Base-by-base conservation (phyloP, 1,140 invertebrate genomes). In the Mylabris phalerata region DNA sequence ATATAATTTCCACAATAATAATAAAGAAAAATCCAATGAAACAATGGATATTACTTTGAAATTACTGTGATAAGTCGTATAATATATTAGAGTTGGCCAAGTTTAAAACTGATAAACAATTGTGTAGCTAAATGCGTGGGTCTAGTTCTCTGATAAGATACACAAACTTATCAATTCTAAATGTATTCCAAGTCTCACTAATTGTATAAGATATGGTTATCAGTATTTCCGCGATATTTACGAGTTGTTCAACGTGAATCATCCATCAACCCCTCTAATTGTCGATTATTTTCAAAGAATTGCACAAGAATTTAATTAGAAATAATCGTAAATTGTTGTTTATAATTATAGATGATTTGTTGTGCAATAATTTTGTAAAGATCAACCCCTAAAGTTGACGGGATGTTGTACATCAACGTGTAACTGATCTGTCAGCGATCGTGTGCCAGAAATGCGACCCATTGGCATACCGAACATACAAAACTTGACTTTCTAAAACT, bases 401-500 rank as follows among this genome's bases (percentile, higher is more conserved):
- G 32, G 32, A 32, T 32, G 32, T 32, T 7, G 32, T 32, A 32
- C 4, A 32, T 32, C 32, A 32, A 32, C 2, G 32, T 32, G 32
- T 32, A 32, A 32, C 32, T 32, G 32, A 51, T 55, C 59, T 60
- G 59, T 60, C 59, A 60, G 32, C 59, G 47, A 54, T 60, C 59
- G 59, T 60, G 59, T 60, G 59, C 52, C 45, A 48, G 59, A 49
- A 60, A 60, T 56, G 51, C 52, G 59, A 60, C 59, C 59, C 59
- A 48, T 44, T 49, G 52, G 32, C 59, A 60, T 60, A 56, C 59
- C 54, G 10, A 45, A 60, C 52, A 13, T 50, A 50, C 52, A 50
- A 46, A 59, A 59, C 52, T 52, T 48, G 42, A 50, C 57, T 45
- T 59, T 59, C 50, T 47, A 47, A 56, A 52, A 32, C 52, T 48